Conservation (phyloP, 2,797 vertebrate species). For the Poeciliopsis paucimaculata region DNA sequence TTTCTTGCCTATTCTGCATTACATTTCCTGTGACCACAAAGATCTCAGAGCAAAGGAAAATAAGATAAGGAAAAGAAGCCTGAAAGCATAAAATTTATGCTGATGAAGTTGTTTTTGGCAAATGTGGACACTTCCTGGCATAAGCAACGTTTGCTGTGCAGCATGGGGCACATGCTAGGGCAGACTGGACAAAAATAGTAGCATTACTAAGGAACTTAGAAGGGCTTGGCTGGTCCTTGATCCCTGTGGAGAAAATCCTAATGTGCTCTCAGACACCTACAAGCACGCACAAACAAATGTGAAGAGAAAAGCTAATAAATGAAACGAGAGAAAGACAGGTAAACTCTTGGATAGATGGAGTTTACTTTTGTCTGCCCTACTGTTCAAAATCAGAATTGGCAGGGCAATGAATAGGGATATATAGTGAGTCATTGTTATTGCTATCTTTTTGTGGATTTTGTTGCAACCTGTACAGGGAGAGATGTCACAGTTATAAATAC, state of each 20-base stretch:
- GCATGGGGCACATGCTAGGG: slow-evolving; percentile 35
- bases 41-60: slow-evolving; percentile 44
- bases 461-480: neutral
- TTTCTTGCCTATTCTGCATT: slow-evolving; percentile 30
- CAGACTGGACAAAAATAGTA: slow-evolving; percentile 57
- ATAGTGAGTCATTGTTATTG: neutral
- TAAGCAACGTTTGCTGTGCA: slow-evolving; percentile 56
- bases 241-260: slow-evolving; percentile 43
- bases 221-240: slow-evolving; percentile 45
- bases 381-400: slow-evolving; percentile 7
- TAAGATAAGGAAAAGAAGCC: slow-evolving; percentile 26
- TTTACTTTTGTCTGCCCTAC: slow-evolving; percentile 20
- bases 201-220: slow-evolving; percentile 50
- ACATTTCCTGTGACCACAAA: slow-evolving; percentile 54
- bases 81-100: slow-evolving; percentile 37
- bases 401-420: neutral
- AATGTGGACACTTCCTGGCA: slow-evolving; percentile 50
- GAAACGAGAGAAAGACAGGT: neutral
- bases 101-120: slow-evolving; percentile 50
- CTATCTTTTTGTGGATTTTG: neutral
- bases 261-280: slow-evolving; percentile 30
- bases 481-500: neutral
- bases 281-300: slow-evolving; percentile 12
- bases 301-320: slow-evolving; percentile 9
- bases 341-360: slow-evolving; percentile 1